These are phyloP conservation scores for Peromyscus maniculatus DNA, from an alignment of 2,113 vertebrate genomes.

Conservation along the genomic window DNA sequence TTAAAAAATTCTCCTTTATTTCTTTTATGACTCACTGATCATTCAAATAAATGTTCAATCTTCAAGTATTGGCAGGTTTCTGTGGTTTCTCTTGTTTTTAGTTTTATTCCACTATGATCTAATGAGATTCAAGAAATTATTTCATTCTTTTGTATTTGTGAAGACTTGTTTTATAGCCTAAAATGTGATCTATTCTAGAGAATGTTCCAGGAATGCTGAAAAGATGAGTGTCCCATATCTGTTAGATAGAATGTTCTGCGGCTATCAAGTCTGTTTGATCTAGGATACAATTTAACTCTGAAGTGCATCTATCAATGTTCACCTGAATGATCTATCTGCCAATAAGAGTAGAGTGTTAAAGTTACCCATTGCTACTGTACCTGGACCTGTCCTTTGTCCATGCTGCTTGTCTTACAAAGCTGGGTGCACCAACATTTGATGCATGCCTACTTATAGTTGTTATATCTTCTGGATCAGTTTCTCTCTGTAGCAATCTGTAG, in stretches of 20 bases:
- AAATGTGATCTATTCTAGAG: background rate
- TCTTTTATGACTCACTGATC: background rate
- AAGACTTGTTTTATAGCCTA: background rate
- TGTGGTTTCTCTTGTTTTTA: background rate
- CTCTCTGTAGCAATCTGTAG: background rate
- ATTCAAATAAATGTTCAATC: background rate
- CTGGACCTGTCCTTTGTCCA: background rate
- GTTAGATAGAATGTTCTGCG: background rate
- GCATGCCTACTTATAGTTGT: background rate
- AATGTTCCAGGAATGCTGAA: background rate
- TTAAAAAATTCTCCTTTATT: background rate
- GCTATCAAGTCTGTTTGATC: background rate
- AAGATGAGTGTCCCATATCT: background rate
- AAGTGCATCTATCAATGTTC: no score
- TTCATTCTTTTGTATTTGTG: background rate
- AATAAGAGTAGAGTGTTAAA: background rate
- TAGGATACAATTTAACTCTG: background rate
- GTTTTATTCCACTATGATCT: background rate
- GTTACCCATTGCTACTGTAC: background rate
- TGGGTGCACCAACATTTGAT: background rate
- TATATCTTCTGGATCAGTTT: background rate
- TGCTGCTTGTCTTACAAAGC: background rate
- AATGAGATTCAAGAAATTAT: background rate
- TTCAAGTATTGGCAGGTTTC: background rate
- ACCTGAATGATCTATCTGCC: background rate